phyloP scores from a whole-genome alignment of 2,113 vertebrate species.

The Bubalus kerabau region DNA sequence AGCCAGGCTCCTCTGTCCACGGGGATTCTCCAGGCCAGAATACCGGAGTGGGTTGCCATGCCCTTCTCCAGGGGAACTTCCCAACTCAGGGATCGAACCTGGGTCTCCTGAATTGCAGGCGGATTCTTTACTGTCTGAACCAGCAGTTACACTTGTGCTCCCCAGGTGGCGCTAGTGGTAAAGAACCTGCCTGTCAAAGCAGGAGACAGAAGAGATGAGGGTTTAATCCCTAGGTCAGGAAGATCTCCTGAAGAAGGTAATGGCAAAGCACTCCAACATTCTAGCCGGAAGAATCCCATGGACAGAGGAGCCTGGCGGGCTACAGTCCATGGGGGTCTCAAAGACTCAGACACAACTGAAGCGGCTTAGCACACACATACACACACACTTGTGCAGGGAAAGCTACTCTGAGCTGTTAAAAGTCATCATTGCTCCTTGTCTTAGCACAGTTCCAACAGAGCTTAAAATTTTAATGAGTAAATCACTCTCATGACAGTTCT shows the following conservation, averaged over 20 bases:
- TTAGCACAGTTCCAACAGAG: not conserved
- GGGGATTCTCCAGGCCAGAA: not conserved
- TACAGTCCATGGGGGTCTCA: not conserved
- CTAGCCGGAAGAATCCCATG: not conserved
- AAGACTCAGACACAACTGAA: not conserved
- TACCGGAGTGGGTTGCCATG: not conserved
- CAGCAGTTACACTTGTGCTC: not conserved
- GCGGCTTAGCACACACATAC: not conserved
- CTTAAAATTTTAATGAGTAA: not conserved
- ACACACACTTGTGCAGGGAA: not conserved
- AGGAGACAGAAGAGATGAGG: not conserved
- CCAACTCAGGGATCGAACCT: not conserved
- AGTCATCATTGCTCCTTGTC: not conserved
- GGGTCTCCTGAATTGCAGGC: not conserved
- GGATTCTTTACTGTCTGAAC: not conserved
- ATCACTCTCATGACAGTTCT: not conserved
- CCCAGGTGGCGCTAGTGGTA: not conserved
- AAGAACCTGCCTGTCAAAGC: not conserved
- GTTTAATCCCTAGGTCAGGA: not conserved
- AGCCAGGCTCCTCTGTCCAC: not conserved
- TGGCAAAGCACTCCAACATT: not conserved
- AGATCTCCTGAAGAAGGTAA: not conserved
- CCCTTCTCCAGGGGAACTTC: not conserved
- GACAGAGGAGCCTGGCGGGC: not conserved
- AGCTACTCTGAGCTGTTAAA: not conserved